Percentiles rank a stretch among this genome's conserved stretches.
phyloP scores from a whole-genome alignment of 2,113 vertebrate genomes.

The Andinoacara biseriatus region DNA sequence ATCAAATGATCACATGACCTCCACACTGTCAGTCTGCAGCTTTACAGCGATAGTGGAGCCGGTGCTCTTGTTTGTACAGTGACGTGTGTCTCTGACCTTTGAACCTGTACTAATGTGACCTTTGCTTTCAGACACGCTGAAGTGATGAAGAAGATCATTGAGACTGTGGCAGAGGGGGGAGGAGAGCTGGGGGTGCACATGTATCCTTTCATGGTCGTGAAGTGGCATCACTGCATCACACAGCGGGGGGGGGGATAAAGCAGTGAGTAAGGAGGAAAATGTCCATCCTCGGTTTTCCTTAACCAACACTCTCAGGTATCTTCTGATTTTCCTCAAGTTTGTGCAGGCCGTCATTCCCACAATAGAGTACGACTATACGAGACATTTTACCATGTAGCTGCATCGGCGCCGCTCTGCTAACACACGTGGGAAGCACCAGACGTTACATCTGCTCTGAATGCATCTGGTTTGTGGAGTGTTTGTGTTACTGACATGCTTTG shows the following conservation, averaged over 20 bases:
- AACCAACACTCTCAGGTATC: conserved; percentile 88
- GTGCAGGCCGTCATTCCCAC: conserved; percentile 99
- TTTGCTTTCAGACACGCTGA: conserved; percentile 90
- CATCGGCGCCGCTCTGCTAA: neutral
- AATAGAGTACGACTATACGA: conserved; percentile 99
- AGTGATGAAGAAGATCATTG: conserved; percentile 99
- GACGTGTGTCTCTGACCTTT: neutral
- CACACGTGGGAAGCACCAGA: neutral
- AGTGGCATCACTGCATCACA: too few species aligned
- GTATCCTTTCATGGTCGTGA: conserved; percentile 88
- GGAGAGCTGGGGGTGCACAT: conserved; percentile 98
- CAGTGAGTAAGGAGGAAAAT: too few species aligned
- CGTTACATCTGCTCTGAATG: neutral
- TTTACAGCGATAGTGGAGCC: neutral
- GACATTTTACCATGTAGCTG: conserved; percentile 97
- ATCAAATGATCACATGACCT: neutral
- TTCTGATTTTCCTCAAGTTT: conserved; percentile 99
- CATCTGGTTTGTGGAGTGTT: conserved; percentile 2
- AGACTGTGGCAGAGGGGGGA: conserved; percentile 98
- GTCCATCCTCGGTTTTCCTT: conserved; percentile 80
- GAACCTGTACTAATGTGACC: neutral
- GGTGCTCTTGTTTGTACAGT: neutral
- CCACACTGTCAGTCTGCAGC: neutral
- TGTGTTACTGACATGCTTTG: conserved; percentile 35
- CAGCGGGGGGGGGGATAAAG: too few species aligned